Evolutionary conservation across 1,140 invertebrate genomes (phyloP), one percentile per base, ranked within the genome.

Genomic region (Papilio glaucus): DNA sequence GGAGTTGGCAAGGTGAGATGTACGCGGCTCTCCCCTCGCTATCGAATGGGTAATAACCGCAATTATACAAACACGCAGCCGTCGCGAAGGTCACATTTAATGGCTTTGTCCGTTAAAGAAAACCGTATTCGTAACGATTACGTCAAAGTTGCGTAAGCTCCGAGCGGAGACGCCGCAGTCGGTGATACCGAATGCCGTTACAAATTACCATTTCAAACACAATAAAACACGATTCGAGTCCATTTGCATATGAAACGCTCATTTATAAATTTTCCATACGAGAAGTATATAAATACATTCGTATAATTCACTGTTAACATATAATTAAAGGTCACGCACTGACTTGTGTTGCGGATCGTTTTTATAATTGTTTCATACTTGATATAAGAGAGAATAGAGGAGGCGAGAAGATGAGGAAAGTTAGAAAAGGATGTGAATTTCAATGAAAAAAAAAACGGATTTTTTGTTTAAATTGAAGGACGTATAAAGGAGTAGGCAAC

Each of bases 61-160:
- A 57, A 57, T 57, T 24, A 57, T 57, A 57, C 60, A 62, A 33
- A 62, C 60, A 62, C 60, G 60, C 60, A 62, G 33, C 29, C 60
- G 60, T 37, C 26, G n/a, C 37, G 29, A 65, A 65, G 62, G 62
- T 65, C 62, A 65, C 33, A 4, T 38, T 39, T 65, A 65, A 65
- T 39, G 37, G 62, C 62, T 65, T 39, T 65, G 33, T 65, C 62
- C 37, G 29, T 65, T 65, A 65, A 61, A 61, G 60, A 61, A 61
- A 61, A 61, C 60, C 60, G 8, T 65, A 65, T 65, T 65, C 62
- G 29, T 65, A 61, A 61, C 37, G 62, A 65, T 65, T 65, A 65
- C 62, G 62, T 65, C 62, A 41, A 65, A 65, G 62, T 65, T 65
- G 33, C 62, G 62, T 65, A 65, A 65, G 62, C 62, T 39, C 37